Conservation (phyloP, 2,888 invertebrate genomes). For the Cryptus viduatorius region DNA sequence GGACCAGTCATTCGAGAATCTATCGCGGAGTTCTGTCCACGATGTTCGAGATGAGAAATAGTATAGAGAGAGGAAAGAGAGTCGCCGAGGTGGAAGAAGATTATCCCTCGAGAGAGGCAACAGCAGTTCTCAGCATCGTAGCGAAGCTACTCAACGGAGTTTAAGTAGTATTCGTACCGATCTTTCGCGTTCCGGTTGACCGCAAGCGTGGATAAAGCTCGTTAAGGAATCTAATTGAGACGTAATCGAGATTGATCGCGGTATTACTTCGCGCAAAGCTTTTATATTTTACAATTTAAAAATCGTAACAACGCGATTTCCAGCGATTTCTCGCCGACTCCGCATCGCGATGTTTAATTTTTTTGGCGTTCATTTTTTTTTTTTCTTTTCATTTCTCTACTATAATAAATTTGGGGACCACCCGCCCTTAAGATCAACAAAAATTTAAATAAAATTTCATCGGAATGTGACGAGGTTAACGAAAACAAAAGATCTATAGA, state of each 20-base stretch:
- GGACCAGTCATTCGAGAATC: slow-evolving; percentile 38
- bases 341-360: background rate
- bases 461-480: too few species aligned
- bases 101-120: slow-evolving; percentile 9
- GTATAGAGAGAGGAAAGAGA: slow-evolving; percentile 4
- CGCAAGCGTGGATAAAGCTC: slow-evolving; percentile 50
- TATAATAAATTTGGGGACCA: too few species aligned
- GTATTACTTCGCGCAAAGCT: slow-evolving; percentile 33
- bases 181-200: slow-evolving; percentile 49
- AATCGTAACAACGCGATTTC: slow-evolving; percentile 7
- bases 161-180: background rate
- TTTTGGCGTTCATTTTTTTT: background rate
- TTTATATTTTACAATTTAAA: slow-evolving; percentile 25
- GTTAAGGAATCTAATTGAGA: slow-evolving; percentile 59
- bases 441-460: too few species aligned
- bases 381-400: too few species aligned
- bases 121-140: slow-evolving; percentile 22
- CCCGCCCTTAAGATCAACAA: too few species aligned
- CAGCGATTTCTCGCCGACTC: background rate
- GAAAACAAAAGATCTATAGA: too few species aligned
- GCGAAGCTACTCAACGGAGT: slow-evolving; percentile 28
- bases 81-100: slow-evolving; percentile 31
- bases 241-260: slow-evolving; percentile 59
- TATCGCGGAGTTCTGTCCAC: background rate
- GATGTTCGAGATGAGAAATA: slow-evolving; percentile 14